phyloP scores from a whole-genome alignment of 1,140 invertebrate genomes.

The Drosophila pallidifrons region DNA sequence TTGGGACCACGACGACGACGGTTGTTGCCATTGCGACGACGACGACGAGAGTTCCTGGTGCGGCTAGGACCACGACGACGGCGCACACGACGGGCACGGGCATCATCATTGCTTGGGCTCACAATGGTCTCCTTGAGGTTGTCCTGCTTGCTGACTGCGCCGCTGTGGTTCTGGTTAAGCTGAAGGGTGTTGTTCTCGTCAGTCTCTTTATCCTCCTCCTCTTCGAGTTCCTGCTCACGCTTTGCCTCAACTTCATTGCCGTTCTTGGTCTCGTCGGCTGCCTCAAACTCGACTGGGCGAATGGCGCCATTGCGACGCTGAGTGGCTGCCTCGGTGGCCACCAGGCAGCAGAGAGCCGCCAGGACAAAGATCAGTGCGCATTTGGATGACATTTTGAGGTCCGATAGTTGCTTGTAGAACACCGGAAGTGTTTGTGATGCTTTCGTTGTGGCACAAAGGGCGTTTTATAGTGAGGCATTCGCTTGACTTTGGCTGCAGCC shows the following conservation, averaged over 20 bases:
- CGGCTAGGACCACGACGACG: conserved; percentile 14
- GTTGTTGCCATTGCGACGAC: conserved; percentile 20
- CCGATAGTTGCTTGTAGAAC: conserved; percentile 58
- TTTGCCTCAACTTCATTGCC: conserved; percentile 11
- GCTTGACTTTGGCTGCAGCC: neutral
- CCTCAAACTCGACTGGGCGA: conserved; percentile 7
- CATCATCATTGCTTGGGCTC: conserved; percentile 56
- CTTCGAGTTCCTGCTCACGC: conserved; percentile 4
- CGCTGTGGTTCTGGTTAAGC: conserved; percentile 32
- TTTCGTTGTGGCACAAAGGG: conserved; percentile 12
- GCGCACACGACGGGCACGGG: conserved; percentile 65
- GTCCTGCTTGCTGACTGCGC: conserved; percentile 23
- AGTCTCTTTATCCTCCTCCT: conserved; percentile 16
- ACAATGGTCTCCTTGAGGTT: conserved; percentile 38
- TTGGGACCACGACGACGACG: conserved; percentile 37
- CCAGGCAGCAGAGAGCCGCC: conserved; percentile 68
- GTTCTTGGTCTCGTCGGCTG: conserved; percentile 24
- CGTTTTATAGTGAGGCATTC: conserved; percentile 57
- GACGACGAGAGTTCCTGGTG: conserved; percentile 30
- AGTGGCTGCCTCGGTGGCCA: conserved; percentile 53
- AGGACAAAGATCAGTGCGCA: conserved; percentile 65
- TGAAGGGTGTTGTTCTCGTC: neutral
- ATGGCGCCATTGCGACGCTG: conserved; percentile 50
- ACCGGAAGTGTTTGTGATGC: conserved; percentile 73
- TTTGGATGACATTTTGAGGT: conserved; percentile 55